Conservation (phyloP, 1,140 invertebrate species). For the Capitella teleta region DNA sequence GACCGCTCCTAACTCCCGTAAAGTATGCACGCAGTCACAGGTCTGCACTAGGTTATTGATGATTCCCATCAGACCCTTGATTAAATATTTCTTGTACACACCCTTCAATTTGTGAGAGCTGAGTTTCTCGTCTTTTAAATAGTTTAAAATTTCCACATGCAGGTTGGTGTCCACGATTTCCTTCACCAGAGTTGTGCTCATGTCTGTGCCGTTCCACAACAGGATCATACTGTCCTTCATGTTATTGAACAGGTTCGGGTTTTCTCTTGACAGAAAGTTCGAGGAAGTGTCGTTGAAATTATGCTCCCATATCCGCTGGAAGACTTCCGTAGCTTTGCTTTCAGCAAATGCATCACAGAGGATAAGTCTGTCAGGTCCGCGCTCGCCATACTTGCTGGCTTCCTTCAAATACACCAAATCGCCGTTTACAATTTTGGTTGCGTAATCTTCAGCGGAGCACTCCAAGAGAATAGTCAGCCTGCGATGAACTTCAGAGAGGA, state of each 20-base stretch:
- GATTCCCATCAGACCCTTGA: slow-evolving; percentile 6
- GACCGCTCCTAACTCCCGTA: neutral
- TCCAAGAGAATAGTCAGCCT: too few relatives aligned
- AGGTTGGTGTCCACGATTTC: neutral
- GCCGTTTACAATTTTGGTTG: too few relatives aligned
- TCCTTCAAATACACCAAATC: too few relatives aligned
- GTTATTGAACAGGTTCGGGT: neutral
- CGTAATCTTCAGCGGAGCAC: too few relatives aligned
- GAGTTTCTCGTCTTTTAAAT: neutral
- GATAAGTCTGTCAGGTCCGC: too few relatives aligned
- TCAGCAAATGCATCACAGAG: too few relatives aligned
- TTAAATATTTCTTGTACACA: neutral
- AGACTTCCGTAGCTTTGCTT: neutral
- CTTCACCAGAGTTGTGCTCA: neutral
- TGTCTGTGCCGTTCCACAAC: slow-evolving; percentile 7
- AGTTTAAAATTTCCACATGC: neutral
- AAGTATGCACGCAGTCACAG: neutral
- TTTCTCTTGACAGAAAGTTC: neutral
- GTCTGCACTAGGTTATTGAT: neutral
- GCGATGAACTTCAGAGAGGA: too few relatives aligned
- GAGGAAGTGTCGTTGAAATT: neutral
- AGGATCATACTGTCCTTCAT: neutral
- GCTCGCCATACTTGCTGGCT: too few relatives aligned
- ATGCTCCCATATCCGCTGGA: neutral
- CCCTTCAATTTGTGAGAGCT: neutral